Evolutionary conservation across 2,797 vertebrate species (phyloP), one percentile per base, ranked within the genome.

Genomic region (Semaprochilodus insignis): DNA sequence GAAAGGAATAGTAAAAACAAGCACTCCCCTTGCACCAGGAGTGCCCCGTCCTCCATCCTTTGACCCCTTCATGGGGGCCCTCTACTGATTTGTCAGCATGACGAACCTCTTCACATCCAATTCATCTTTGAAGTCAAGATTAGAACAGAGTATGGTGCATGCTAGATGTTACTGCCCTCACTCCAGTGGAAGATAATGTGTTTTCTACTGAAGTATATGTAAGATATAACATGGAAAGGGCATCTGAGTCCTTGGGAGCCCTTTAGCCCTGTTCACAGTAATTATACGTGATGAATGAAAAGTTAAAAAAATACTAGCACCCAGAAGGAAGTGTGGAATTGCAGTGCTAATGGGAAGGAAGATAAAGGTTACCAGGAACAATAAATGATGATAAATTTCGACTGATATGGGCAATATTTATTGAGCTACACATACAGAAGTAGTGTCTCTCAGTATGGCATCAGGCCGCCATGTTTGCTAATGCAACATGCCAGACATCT

Each of bases 1-100:
- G 78, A 36, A 59, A 52, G 67, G 84, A 86, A 83, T 77, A 83
- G 52, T 80, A 80, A 88, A 89, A 90, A 87, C 83, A 86, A 78
- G 66, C 67, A 25, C 82, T 85, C 55, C 78, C 60, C 85, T 83
- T 74, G 79, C 69, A 19, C 77, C 57, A 25, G 21, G 66, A 23
- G 40, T 59, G 52, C 54, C 81, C 82, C 65, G 76, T 83, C 62
- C 82, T 82, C 85, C 73, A 85, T 83, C 83, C 16, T 84, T 13
- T 79, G 77, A 60, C 27, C 71, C 27, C 40, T 74, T 59, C 16
- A 73, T 65, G 14, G 83, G 87, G 74, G 81, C 87, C 44, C 44
- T 67, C 21, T 65, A 74, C 52, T 89, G 83, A 90, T 88, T 76
- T 59, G 59, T 44, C 74, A 82, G 23, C 80, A 7, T 69, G 89